Base-by-base conservation (phyloP, 2,797 vertebrate species). In the Falco berigora region DNA sequence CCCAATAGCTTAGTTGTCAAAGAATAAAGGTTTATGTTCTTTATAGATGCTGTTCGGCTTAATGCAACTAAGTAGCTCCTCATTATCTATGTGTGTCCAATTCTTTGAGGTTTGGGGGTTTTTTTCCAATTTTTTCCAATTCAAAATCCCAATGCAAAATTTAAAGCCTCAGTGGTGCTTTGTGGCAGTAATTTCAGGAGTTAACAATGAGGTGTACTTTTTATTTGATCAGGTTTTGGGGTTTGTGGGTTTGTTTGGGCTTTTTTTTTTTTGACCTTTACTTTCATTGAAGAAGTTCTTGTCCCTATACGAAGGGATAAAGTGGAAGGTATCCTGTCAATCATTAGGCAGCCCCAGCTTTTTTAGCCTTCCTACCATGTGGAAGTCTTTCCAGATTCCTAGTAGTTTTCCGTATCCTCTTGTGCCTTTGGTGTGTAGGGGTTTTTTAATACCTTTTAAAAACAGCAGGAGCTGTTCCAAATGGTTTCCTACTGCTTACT, bases 391-490 rank as follows among this genome's bases (percentile, higher is more conserved):
- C 44, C 50, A 69, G 34, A 58, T 90, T 91, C 72, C 84, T 89
- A 42, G 62, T 82, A 76, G 71, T 79, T 92, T 92, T 64, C 72
- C 86, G 84, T 68, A 75, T 89, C 46, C 67, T 80, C 86, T 77
- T 44, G 69, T 85, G 79, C 53, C 50, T 63, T 69, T 74, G 89
- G 66, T 64, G 40, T 32, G 38, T 17, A 8, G 8, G 30, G 13
- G 2, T 7, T 53, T 78, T 90, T 83, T 49, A 88, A 91, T 89
- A 74, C 86, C 86, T 88, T 96, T 96, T 76, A 50, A 87, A 94
- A 94, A 49, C 92, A 95, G 92, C 94, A 90, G 85, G 88, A 92
- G 58, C 67, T 87, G 67, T 96, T 95, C 67, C 55, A 94, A 84
- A 69, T 78, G 0, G 92, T 91, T 93, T 93, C 88, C 81, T 78